Conservation (phyloP, 2,888 invertebrate species). For the Rhaphigaster nebulosa region DNA sequence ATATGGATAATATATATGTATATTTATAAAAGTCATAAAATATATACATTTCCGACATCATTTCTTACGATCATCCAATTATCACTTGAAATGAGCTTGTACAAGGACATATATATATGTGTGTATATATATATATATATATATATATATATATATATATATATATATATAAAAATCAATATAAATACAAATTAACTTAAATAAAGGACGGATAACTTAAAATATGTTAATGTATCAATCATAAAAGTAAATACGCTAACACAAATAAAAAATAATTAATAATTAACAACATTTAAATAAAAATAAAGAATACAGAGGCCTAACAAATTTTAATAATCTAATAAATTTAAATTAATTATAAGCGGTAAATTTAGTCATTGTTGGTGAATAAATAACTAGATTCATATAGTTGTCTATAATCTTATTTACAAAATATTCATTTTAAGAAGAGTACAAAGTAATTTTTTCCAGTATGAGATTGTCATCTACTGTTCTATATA, state of each 20-base stretch:
- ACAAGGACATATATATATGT: conserved; percentile 14
- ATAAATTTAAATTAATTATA: conserved; percentile 33
- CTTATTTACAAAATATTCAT: conserved; percentile 36
- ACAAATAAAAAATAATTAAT: conserved; percentile 24
- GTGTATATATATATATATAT: neutral
- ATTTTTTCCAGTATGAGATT: conserved; percentile 27
- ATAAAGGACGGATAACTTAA: conserved; percentile 58
- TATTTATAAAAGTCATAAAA: conserved; percentile 58
- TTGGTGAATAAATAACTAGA: conserved; percentile 37
- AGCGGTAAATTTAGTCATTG: conserved; percentile 17
- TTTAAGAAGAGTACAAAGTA: conserved; percentile 17
- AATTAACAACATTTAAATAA: conserved; percentile 39
- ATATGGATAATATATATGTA: neutral
- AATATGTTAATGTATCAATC: conserved; percentile 49
- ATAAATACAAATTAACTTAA: conserved; percentile 55
- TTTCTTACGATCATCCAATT: conserved; percentile 47
- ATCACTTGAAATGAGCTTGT: conserved; percentile 56
- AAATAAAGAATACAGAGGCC: conserved; percentile 14
- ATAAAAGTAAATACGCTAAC: neutral
- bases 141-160: neutral
- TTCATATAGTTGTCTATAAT: conserved; percentile 29
- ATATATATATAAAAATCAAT: conserved; percentile 39
- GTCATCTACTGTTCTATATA: conserved; percentile 34
- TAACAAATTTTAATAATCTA: conserved; percentile 32
- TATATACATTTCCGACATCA: conserved; percentile 55